Conservation (phyloP, 2,888 invertebrate species). For the Uropetala carovei region DNA sequence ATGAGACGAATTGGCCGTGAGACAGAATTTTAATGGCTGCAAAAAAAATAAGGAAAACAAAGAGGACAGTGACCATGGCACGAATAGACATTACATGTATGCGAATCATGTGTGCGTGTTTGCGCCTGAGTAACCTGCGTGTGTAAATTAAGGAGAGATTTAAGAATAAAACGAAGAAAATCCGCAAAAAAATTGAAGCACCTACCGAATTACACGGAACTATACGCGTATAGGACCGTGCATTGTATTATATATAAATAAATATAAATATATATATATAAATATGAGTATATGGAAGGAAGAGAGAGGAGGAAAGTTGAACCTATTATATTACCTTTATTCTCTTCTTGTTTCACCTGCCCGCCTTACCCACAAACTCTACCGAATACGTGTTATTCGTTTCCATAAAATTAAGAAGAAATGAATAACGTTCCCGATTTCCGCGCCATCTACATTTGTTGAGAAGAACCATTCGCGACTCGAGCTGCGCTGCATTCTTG, state of each 20-base stretch:
- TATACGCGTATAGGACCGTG: slow-evolving; percentile 35
- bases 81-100: neutral
- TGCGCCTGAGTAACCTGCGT: neutral
- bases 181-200: slow-evolving; percentile 25
- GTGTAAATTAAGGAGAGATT: neutral
- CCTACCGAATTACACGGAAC: slow-evolving; percentile 60
- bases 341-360: neutral
- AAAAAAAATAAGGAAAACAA: no score
- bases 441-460: neutral
- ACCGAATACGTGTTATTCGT: neutral
- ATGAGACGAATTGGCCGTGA: no score
- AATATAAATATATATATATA: slow-evolving; percentile 30
- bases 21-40: no score
- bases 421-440: neutral
- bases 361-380: neutral
- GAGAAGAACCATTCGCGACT: neutral
- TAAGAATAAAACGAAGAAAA: neutral
- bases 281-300: slow-evolving; percentile 25
- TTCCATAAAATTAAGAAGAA: neutral
- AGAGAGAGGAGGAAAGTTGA: neutral
- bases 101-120: neutral
- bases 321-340: neutral
- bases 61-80: neutral
- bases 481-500: neutral
- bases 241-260: slow-evolving; percentile 54